phyloP scores from a whole-genome alignment of 1,140 invertebrate species.

The Colletes latitarsis region DNA sequence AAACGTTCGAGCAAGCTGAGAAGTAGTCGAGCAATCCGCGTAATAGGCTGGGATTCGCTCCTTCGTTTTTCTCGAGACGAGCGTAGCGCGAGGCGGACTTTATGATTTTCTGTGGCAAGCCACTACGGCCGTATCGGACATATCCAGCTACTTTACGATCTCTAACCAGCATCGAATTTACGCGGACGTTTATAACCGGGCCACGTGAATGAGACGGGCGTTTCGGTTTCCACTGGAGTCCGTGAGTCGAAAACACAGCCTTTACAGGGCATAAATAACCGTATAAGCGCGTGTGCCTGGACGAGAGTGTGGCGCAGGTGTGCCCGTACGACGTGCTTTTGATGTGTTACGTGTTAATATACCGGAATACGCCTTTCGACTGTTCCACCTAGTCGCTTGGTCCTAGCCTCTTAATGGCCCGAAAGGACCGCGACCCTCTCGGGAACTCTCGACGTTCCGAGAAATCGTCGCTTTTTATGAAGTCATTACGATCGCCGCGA shows the following conservation, averaged over 20 bases:
- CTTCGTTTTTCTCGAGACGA: constrained; percentile 7
- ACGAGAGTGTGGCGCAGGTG: constrained; percentile 50
- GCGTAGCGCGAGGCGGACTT: constrained; percentile 43
- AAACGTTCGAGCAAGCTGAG: neutral
- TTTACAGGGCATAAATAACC: constrained; percentile 63
- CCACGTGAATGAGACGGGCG: constrained; percentile 63
- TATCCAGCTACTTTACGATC: constrained; percentile 63
- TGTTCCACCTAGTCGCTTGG: constrained; percentile 11
- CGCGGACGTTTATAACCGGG: constrained; percentile 71
- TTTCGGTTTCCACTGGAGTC: constrained; percentile 50
- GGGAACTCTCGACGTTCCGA: constrained; percentile 11
- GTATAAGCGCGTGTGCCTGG: constrained; percentile 30
- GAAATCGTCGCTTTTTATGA: constrained; percentile 31
- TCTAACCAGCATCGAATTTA: constrained; percentile 73
- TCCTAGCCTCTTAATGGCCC: constrained; percentile 21
- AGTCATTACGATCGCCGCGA: constrained; percentile 38
- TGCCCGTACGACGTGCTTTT: constrained; percentile 58
- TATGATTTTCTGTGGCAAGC: constrained; percentile 65
- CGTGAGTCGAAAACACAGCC: constrained; percentile 47
- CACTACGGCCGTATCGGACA: constrained; percentile 43
- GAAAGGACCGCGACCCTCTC: neutral
- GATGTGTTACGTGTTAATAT: constrained; percentile 74
- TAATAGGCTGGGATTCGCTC: constrained; percentile 5
- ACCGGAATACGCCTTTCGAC: constrained; percentile 52
- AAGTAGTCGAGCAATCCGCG: constrained; percentile 25